Evolutionary conservation across 1,140 invertebrate species (phyloP).

Genomic region (Brachionus calyciflorus): DNA sequence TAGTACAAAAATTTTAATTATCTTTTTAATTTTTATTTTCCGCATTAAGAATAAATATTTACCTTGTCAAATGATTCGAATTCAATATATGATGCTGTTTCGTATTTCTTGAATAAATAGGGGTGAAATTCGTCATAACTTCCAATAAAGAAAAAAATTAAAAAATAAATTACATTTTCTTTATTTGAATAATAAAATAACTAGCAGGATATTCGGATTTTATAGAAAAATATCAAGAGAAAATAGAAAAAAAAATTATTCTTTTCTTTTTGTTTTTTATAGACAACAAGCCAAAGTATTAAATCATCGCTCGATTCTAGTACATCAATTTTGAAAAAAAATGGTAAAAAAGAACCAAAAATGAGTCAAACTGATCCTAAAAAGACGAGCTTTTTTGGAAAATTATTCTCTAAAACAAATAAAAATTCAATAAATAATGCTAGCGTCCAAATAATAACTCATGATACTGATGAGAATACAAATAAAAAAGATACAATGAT

Average conservation of each 20-base stretch:
- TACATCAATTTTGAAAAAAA: background rate
- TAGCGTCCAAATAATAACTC: too few relatives aligned
- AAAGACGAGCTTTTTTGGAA: background rate
- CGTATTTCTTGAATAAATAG: slow-evolving; percentile 71
- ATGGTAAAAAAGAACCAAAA: slow-evolving; percentile 15
- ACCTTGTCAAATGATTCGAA: slow-evolving; percentile 76
- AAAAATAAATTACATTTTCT: too few relatives aligned
- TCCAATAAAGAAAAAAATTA: slow-evolving; percentile 23
- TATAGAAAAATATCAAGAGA: too few relatives aligned
- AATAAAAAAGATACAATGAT: too few relatives aligned
- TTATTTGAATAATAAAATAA: too few relatives aligned
- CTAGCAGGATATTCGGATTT: too few relatives aligned
- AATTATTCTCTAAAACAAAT: slow-evolving; percentile 7
- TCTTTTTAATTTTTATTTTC: background rate
- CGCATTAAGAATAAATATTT: slow-evolving; percentile 37
- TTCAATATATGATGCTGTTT: slow-evolving; percentile 64
- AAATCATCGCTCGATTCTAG: background rate
- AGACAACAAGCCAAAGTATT: background rate
- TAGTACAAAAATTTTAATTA: too few relatives aligned
- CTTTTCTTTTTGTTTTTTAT: background rate
- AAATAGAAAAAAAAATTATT: too few relatives aligned
- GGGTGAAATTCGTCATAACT: slow-evolving; percentile 83
- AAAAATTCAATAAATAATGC: too few relatives aligned
- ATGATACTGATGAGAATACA: too few relatives aligned
- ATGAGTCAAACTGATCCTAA: background rate